Conservation (phyloP, 53 echinoderm and acorn worm genomes). For the Crossaster papposus region DNA sequence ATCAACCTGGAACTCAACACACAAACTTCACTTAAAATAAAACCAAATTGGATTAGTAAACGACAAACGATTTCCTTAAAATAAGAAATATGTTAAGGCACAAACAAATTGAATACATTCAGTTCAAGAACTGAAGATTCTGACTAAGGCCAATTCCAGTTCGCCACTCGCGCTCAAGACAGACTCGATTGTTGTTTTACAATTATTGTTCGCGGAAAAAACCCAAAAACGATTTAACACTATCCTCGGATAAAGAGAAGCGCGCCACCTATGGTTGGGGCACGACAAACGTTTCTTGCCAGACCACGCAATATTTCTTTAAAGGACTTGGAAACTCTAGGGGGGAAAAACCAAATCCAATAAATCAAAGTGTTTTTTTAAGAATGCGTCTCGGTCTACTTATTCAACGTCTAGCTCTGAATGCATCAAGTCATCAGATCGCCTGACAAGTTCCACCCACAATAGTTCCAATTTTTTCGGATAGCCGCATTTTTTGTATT, state of each 20-base stretch:
- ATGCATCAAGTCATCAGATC: slow-evolving; percentile 17
- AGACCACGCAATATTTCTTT: neutral
- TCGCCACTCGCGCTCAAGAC: no score
- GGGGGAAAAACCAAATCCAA: no score
- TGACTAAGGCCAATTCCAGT: no score
- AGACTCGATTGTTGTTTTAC: no score
- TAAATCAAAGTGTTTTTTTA: neutral
- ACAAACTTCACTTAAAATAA: no score
- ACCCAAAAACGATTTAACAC: neutral
- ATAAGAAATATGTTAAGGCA: no score
- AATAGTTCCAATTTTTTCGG: neutral
- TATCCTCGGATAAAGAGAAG: neutral
- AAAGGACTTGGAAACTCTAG: neutral
- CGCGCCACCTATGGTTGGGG: neutral
- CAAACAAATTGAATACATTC: no score
- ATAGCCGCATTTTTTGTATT: neutral
- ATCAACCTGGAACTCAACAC: no score
- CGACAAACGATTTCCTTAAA: no score
- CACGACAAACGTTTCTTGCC: neutral
- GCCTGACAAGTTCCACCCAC: slow-evolving; percentile 17
- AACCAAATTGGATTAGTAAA: no score
- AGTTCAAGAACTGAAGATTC: no score
- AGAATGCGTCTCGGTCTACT: slow-evolving; percentile 12
- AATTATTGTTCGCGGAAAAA: neutral
- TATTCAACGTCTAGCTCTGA: neutral